phyloP scores from a whole-genome alignment of 2,888 invertebrate species.

The Anoplius nigerrimus region DNA sequence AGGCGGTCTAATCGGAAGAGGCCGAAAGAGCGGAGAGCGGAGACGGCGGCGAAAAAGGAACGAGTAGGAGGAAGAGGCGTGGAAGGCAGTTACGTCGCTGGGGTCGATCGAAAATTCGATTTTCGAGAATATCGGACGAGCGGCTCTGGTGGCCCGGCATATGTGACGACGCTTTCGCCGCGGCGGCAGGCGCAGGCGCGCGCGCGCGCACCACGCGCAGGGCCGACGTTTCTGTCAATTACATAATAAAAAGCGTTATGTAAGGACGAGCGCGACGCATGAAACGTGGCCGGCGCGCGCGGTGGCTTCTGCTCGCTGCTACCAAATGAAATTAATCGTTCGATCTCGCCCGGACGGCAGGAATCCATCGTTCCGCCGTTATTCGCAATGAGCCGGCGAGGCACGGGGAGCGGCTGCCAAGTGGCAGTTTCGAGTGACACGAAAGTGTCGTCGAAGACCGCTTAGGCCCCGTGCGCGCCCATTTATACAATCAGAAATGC shows the following conservation, averaged over 20 bases:
- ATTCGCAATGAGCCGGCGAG: not conserved
- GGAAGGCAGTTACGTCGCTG: not conserved
- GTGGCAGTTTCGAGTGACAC: not conserved
- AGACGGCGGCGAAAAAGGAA: too few species aligned
- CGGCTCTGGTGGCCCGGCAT: too few species aligned
- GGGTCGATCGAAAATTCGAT: not conserved
- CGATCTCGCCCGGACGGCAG: slow-evolving; percentile 20
- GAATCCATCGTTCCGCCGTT: slow-evolving; percentile 2
- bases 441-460: slow-evolving; percentile 2
- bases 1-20: too few species aligned
- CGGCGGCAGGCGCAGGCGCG: slow-evolving; percentile 7
- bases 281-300: slow-evolving; percentile 54
- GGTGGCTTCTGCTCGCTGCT: slow-evolving; percentile 14
- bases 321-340: slow-evolving; percentile 49
- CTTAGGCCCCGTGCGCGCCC: not conserved
- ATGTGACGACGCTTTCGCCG: slow-evolving; percentile 45
- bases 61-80: not conserved
- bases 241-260: slow-evolving; percentile 73
- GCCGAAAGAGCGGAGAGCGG: too few species aligned
- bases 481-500: too few species aligned
- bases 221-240: slow-evolving; percentile 70
- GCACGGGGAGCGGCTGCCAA: not conserved
- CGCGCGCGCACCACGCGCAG: slow-evolving; percentile 50
- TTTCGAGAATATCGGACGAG: too few species aligned
- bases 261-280: slow-evolving; percentile 69